These are phyloP conservation scores for Heliothis virescens DNA, from an alignment of 1,140 invertebrate genomes.

Conservation along the genomic window DNA sequence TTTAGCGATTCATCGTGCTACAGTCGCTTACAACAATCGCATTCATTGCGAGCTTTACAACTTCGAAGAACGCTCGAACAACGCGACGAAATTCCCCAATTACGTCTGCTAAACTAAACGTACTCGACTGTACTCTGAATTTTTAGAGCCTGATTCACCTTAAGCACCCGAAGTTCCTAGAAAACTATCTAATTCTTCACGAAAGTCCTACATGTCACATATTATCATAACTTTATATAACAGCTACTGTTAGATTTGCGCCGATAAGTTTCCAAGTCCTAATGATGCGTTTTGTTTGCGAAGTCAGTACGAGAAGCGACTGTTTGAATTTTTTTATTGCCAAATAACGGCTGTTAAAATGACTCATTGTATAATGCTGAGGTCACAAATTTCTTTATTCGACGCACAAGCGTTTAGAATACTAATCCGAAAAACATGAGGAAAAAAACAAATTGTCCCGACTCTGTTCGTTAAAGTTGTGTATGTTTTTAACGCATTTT, in stretches of 20 bases:
- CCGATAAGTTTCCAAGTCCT: slow-evolving; percentile 36
- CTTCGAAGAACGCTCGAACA: slow-evolving; percentile 2
- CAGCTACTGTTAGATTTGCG: slow-evolving; percentile 16
- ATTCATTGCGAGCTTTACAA: slow-evolving; percentile 31
- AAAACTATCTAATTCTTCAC: slow-evolving; percentile 4
- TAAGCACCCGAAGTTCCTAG: slow-evolving; percentile 1
- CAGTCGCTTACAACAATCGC: slow-evolving; percentile 2
- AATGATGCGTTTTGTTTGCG: slow-evolving; percentile 56
- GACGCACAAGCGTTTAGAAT: slow-evolving; percentile 62
- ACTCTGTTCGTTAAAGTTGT: slow-evolving; percentile 57
- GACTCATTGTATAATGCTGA: slow-evolving; percentile 74
- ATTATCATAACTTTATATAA: slow-evolving; percentile 37
- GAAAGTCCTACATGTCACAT: background rate
- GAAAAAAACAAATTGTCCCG: slow-evolving; percentile 66
- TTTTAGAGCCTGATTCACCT: slow-evolving; percentile 36
- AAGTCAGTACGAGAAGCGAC: slow-evolving; percentile 46
- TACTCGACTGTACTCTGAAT: slow-evolving; percentile 16
- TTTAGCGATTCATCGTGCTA: background rate
- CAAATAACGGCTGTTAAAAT: slow-evolving; percentile 70
- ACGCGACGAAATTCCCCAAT: slow-evolving; percentile 7
- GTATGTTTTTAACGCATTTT: slow-evolving; percentile 65
- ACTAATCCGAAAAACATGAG: slow-evolving; percentile 61
- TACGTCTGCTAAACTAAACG: slow-evolving; percentile 1
- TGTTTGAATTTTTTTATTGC: slow-evolving; percentile 65
- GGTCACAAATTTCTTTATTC: slow-evolving; percentile 73